Evolutionary conservation across 2,888 invertebrate genomes (phyloP).

Genomic region (Gisinianus flammeolus): DNA sequence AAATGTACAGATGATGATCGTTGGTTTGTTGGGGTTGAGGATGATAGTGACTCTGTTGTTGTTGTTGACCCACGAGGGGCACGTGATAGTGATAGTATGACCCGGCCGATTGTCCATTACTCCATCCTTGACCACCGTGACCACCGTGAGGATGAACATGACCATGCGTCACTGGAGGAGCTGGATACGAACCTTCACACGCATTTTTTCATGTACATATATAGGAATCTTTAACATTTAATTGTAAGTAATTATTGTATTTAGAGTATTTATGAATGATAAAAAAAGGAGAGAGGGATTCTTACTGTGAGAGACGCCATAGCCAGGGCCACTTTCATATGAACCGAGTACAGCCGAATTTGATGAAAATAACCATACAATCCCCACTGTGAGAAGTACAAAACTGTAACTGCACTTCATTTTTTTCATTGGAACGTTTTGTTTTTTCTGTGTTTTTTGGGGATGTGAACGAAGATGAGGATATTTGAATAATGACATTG

Average conservation of each 20-base stretch:
- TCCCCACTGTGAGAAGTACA: not conserved
- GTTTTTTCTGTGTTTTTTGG: not conserved
- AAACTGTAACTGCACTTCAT: constrained; percentile 1
- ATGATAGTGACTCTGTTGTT: constrained; percentile 41
- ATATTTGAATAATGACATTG: not conserved
- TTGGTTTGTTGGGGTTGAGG: constrained; percentile 31
- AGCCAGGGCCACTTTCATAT: constrained; percentile 28
- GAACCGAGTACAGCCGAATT: not conserved
- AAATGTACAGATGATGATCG: constrained; percentile 46
- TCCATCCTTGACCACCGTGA: constrained; percentile 33
- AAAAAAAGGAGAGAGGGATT: no score
- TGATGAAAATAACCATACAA: not conserved
- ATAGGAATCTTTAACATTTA: not conserved
- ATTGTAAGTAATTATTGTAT: not conserved
- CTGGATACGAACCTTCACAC: constrained; percentile 52
- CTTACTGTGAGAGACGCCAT: constrained; percentile 32
- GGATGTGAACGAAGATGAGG: not conserved
- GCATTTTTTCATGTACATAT: not conserved
- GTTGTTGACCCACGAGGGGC: constrained; percentile 55
- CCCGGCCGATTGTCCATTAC: constrained; percentile 47
- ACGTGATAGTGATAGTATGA: constrained; percentile 58
- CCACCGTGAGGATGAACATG: constrained; percentile 42
- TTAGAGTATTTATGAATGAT: not conserved
- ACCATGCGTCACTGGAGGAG: constrained; percentile 47
- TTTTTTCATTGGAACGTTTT: not conserved